Evolutionary conservation across 2,797 vertebrate genomes (phyloP).

Genomic region (Acanthiza pusilla): DNA sequence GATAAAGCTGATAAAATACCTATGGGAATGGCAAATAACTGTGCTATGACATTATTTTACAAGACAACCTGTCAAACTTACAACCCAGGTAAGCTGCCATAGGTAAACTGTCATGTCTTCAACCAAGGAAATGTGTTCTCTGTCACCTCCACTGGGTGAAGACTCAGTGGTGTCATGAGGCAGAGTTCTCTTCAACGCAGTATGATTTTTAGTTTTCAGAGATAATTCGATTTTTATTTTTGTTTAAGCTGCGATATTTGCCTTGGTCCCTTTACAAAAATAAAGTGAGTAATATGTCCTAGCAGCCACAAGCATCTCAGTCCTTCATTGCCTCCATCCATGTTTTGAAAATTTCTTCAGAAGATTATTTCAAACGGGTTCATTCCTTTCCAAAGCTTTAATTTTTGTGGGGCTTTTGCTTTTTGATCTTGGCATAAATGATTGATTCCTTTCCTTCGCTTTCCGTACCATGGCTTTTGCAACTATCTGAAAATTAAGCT

Average conservation of each 20-base stretch:
- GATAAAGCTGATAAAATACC: not conserved
- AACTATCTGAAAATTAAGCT: not conserved
- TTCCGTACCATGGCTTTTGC: not conserved
- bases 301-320: not conserved
- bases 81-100: not conserved
- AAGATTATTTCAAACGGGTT: not conserved
- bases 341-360: not conserved
- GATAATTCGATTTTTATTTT: not conserved
- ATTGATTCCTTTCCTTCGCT: not conserved
- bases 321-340: not conserved
- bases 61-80: not conserved
- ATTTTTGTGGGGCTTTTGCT: not conserved
- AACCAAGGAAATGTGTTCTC: not conserved
- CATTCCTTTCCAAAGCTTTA: not conserved
- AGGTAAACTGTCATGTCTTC: not conserved
- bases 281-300: not conserved
- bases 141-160: not conserved
- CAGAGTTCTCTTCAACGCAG: not conserved
- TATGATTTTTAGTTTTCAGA: not conserved
- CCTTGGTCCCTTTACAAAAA: not conserved
- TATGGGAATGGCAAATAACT: not conserved
- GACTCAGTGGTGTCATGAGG: not conserved
- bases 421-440: not conserved
- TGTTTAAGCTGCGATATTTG: not conserved
- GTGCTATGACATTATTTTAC: constrained; percentile 26